A percentile compares a stretch with the other conserved stretches of the same genome.
phyloP scores from a whole-genome alignment of 2,888 invertebrate species.

The Epirrita christyi region DNA sequence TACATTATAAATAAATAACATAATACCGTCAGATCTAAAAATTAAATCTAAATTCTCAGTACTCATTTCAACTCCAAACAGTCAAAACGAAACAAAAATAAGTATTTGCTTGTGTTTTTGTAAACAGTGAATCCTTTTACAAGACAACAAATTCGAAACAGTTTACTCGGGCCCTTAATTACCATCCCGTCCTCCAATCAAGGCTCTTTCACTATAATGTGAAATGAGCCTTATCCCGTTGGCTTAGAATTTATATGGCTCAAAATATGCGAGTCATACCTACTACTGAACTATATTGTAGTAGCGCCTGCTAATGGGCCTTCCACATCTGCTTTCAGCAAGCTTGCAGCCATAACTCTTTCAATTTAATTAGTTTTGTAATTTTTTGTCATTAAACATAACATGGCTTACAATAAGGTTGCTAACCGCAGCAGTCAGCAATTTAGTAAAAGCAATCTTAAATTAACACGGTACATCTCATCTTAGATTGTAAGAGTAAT shows the following conservation, averaged over 20 bases:
- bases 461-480: too few species aligned
- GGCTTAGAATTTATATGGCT: background rate
- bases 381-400: too few species aligned
- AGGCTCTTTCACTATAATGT: background rate
- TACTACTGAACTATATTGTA: background rate
- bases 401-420: too few species aligned
- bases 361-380: too few species aligned
- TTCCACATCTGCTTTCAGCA: background rate
- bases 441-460: too few species aligned
- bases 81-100: slow-evolving; percentile 6
- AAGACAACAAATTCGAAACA: slow-evolving; percentile 12
- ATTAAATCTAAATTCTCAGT: background rate
- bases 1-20: too few species aligned
- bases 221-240: background rate
- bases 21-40: too few species aligned
- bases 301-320: background rate
- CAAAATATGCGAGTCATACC: background rate
- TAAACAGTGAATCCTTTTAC: slow-evolving; percentile 4
- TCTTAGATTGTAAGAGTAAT: too few species aligned
- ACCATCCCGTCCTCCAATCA: background rate
- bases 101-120: slow-evolving; percentile 2
- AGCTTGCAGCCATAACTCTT: background rate
- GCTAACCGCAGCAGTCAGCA: too few species aligned
- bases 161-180: slow-evolving; percentile 7
- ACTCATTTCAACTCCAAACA: background rate